Conservation (phyloP, 2,113 vertebrate genomes). For the Artemisiospiza belli region DNA sequence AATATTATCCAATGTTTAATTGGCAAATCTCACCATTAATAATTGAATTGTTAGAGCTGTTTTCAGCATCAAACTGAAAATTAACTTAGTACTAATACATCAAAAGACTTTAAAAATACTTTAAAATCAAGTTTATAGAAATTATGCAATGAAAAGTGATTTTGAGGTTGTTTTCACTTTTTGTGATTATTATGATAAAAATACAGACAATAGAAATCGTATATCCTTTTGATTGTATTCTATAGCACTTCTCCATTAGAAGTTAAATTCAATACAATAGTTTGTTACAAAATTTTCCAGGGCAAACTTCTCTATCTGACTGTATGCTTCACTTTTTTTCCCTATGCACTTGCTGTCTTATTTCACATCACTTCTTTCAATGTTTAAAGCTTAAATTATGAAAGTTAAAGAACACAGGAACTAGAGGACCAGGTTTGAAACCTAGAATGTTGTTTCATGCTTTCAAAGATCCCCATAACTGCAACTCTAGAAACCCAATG, state of each 20-base stretch:
- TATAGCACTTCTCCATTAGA: neutral
- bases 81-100: neutral
- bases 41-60: neutral
- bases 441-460: neutral
- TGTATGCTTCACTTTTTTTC: neutral
- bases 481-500: neutral
- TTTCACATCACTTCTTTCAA: constrained; percentile 21
- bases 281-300: neutral
- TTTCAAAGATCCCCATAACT: neutral
- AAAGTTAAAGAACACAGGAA: neutral
- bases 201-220: neutral
- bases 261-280: neutral
- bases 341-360: neutral
- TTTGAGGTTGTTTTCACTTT: neutral
- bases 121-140: neutral
- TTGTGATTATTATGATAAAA: neutral
- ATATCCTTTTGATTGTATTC: neutral
- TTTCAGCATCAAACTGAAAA: neutral
- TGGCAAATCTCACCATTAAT: neutral
- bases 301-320: neutral
- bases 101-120: neutral
- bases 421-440: constrained; percentile 2
- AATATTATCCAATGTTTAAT: neutral
- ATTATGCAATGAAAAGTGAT: neutral
- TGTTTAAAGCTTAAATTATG: constrained; percentile 19